Evolutionary conservation across 2,797 vertebrate genomes (phyloP).

Genomic region (Spinibarbus caldwelli): DNA sequence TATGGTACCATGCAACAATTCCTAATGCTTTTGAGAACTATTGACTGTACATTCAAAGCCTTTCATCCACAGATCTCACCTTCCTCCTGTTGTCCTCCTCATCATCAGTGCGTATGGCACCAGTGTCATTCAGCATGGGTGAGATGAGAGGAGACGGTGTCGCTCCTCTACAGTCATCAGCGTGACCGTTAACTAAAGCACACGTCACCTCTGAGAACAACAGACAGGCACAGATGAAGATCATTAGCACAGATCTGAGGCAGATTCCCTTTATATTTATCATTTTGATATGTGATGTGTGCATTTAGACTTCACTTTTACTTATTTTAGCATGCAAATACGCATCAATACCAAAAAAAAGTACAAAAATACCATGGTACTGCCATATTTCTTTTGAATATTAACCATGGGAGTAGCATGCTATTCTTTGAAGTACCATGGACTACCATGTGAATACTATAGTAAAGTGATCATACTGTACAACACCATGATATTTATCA

Average conservation of each 20-base stretch:
- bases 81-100: conserved; percentile 94
- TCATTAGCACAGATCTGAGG: neutral
- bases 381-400: neutral
- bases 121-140: conserved; percentile 88
- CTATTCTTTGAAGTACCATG: neutral
- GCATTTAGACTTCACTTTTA: neutral
- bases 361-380: neutral
- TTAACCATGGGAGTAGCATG: neutral
- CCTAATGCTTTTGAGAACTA: neutral
- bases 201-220: conserved; percentile 42
- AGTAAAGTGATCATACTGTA: neutral
- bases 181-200: conserved; percentile 65
- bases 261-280: neutral
- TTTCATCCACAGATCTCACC: conserved; percentile 73
- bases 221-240: neutral
- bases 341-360: neutral
- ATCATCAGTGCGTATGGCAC: conserved; percentile 86
- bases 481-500: neutral
- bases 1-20: neutral
- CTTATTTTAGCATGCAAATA: neutral
- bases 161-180: conserved; percentile 65
- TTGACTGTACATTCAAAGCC: neutral
- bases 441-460: neutral
- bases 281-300: too few relatives aligned
- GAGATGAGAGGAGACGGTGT: conserved; percentile 91